Percentiles rank a stretch among this genome's conserved stretches.
Evolutionary conservation across 2,888 invertebrate species (phyloP).

Genomic region (Carcina quercana): DNA sequence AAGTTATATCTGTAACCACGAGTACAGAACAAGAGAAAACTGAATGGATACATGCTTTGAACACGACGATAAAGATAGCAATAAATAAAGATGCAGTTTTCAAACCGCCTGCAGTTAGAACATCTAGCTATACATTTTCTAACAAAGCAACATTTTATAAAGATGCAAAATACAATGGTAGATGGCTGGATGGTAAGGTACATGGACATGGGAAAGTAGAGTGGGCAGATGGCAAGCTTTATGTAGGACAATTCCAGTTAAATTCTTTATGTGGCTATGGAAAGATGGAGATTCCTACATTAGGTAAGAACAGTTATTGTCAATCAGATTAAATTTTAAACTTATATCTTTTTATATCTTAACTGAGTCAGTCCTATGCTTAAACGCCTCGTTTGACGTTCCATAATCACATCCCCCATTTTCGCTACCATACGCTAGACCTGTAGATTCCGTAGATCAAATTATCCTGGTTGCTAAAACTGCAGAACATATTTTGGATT

Average conservation of each 20-base stretch:
- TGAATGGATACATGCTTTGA: conserved; percentile 86
- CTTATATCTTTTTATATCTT: no score
- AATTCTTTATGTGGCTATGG: conserved; percentile 84
- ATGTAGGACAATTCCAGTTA: conserved; percentile 86
- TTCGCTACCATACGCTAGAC: no score
- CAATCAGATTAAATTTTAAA: no score
- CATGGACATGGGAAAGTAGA: conserved; percentile 88
- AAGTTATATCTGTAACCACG: conserved; percentile 79
- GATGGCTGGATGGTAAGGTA: conserved; percentile 88
- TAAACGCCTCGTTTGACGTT: no score
- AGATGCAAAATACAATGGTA: conserved; percentile 85
- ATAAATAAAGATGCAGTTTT: conserved; percentile 77
- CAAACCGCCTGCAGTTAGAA: conserved; percentile 81
- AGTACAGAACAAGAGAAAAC: conserved; percentile 80
- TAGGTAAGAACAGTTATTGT: no score
- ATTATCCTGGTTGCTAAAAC: no score
- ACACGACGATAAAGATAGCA: conserved; percentile 80
- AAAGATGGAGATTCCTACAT: conserved; percentile 77
- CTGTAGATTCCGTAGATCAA: no score
- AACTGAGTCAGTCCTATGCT: no score
- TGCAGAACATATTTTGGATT: no score
- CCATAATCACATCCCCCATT: no score
- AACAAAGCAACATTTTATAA: conserved; percentile 80
- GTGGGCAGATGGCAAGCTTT: conserved; percentile 87
- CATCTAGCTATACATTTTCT: conserved; percentile 82